phyloP scores from a whole-genome alignment of 2,888 invertebrate genomes.

The Rhagium mordax region DNA sequence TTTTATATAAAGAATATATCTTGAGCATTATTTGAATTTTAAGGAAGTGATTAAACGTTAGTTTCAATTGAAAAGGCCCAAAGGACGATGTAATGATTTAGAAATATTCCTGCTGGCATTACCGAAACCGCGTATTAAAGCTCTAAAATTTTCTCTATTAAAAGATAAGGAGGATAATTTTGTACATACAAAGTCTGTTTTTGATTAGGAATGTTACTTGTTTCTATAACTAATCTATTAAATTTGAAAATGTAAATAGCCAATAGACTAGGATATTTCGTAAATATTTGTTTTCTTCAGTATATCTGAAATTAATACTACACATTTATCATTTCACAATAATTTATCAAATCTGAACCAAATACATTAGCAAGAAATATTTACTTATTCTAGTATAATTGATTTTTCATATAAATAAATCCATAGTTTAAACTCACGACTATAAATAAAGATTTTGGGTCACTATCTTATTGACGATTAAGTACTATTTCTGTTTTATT shows the following conservation, averaged over 20 bases:
- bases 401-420: not conserved
- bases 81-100: too few species aligned
- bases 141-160: not conserved
- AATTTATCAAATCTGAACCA: not conserved
- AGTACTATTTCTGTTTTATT: constrained; percentile 26
- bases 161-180: not conserved
- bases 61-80: too few species aligned
- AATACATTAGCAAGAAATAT: not conserved
- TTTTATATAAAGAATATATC: not conserved
- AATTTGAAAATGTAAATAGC: too few species aligned
- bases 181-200: too few species aligned
- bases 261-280: too few species aligned
- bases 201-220: too few species aligned
- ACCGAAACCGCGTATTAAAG: not conserved
- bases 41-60: not conserved
- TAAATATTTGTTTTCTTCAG: too few species aligned
- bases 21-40: not conserved
- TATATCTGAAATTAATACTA: not conserved
- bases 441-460: constrained; percentile 31
- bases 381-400: not conserved
- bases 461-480: constrained; percentile 20
- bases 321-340: not conserved
- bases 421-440: not conserved
- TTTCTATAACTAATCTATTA: too few species aligned
- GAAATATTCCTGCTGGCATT: not conserved